Conservation (phyloP, 1,140 invertebrate genomes). For the Sycobia sp. region DNA sequence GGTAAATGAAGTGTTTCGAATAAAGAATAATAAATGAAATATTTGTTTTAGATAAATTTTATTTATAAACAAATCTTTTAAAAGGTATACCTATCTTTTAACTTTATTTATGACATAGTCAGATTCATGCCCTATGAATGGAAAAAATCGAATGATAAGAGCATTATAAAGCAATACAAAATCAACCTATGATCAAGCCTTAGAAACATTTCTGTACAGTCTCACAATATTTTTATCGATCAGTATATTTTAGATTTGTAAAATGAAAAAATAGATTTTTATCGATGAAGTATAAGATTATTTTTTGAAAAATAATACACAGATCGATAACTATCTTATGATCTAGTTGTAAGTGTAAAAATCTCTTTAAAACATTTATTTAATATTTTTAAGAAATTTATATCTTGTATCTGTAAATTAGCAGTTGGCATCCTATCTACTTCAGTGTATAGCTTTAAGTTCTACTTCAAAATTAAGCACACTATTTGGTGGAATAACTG, state of each 20-base stretch:
- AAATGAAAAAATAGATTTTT: slow-evolving; percentile 27
- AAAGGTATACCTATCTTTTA: slow-evolving; percentile 16
- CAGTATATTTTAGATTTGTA: slow-evolving; percentile 4
- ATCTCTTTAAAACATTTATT: slow-evolving; percentile 21
- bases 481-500: slow-evolving; percentile 82
- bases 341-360: slow-evolving; percentile 23
- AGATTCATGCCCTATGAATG: slow-evolving; percentile 6
- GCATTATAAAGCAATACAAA: slow-evolving; percentile 27
- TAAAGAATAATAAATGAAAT: not conserved
- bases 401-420: slow-evolving; percentile 20
- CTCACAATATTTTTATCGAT: slow-evolving; percentile 18
- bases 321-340: slow-evolving; percentile 30
- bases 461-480: slow-evolving; percentile 88
- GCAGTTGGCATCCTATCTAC: not conserved
- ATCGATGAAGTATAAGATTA: slow-evolving; percentile 16
- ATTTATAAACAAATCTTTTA: slow-evolving; percentile 32
- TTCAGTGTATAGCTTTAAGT: slow-evolving; percentile 79
- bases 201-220: slow-evolving; percentile 27
- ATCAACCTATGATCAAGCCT: slow-evolving; percentile 24
- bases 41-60: slow-evolving; percentile 18
- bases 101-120: slow-evolving; percentile 23
- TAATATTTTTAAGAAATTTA: slow-evolving; percentile 25
- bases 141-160: slow-evolving; percentile 1
- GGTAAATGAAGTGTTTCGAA: too few relatives aligned
- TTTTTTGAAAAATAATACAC: slow-evolving; percentile 26